These are phyloP conservation scores for Yponomeuta plumbellus DNA, from an alignment of 2,888 invertebrate genomes.

Conservation along the genomic window DNA sequence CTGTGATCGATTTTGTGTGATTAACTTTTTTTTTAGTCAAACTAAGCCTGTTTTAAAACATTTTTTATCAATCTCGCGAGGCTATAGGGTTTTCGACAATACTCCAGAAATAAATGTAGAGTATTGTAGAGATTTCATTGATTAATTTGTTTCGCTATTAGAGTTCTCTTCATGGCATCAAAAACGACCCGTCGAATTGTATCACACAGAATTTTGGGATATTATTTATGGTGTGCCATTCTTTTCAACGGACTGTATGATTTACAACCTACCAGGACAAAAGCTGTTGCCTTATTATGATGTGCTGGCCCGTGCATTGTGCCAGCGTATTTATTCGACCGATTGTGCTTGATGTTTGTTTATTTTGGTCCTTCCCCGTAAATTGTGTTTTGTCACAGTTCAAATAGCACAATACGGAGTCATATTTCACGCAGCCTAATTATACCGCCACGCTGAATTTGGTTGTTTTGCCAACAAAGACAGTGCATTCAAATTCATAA, in stretches of 20 bases:
- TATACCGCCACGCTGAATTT: constrained; percentile 38
- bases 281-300: constrained; percentile 72
- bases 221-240: constrained; percentile 73
- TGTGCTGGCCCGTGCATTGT: constrained; percentile 69
- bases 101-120: background rate
- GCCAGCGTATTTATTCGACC: constrained; percentile 63
- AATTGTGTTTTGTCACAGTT: constrained; percentile 64
- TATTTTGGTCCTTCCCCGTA: constrained; percentile 70
- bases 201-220: constrained; percentile 58
- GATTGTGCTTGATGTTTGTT: constrained; percentile 70
- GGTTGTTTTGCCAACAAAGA: constrained; percentile 47
- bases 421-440: constrained; percentile 69
- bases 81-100: background rate
- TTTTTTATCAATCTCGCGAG: background rate
- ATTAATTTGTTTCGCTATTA: constrained; percentile 69
- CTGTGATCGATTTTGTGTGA: constrained; percentile 32
- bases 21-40: background rate
- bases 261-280: constrained; percentile 67
- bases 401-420: constrained; percentile 47
- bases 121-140: constrained; percentile 34
- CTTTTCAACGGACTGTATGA: constrained; percentile 71
- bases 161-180: constrained; percentile 57
- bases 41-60: background rate
- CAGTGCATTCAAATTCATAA: constrained; percentile 15
- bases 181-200: constrained; percentile 55